Percentiles rank a stretch among this genome's conserved stretches.
These are phyloP conservation scores for Ceratosolen fusciceps DNA, from an alignment of 1,140 invertebrate species.

Conservation along the genomic window DNA sequence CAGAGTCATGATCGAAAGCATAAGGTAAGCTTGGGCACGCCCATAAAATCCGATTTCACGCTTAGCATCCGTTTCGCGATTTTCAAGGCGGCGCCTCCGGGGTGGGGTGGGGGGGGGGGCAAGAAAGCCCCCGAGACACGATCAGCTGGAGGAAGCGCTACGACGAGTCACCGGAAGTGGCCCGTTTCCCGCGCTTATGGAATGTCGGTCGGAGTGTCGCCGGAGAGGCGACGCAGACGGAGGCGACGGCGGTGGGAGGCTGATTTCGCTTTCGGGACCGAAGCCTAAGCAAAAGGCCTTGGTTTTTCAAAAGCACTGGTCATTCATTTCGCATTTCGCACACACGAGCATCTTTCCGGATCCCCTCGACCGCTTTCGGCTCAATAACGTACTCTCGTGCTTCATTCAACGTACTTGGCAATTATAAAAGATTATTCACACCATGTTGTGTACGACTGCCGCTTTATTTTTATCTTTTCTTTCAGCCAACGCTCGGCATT, in stretches of 20 bases:
- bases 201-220: conserved; percentile 29
- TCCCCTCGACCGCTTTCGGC: background rate
- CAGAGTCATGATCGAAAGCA: background rate
- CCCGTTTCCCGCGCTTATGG: conserved; percentile 35
- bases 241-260: background rate
- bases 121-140: background rate
- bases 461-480: no score
- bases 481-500: no score
- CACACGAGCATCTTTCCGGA: background rate
- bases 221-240: background rate
- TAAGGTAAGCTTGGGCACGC: background rate
- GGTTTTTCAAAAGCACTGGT: background rate
- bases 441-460: no score
- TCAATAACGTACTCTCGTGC: background rate
- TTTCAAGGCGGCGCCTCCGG: background rate
- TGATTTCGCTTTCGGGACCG: conserved; percentile 38
- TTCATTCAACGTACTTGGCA: background rate
- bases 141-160: background rate
- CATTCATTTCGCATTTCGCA: background rate
- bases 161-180: conserved; percentile 43
- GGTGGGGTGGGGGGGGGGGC: no score
- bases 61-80: background rate
- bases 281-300: background rate
- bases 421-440: background rate
- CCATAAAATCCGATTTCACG: background rate